These are phyloP conservation scores for Heterodera carotae DNA, from an alignment of 1,140 invertebrate species.

Conservation along the genomic window DNA sequence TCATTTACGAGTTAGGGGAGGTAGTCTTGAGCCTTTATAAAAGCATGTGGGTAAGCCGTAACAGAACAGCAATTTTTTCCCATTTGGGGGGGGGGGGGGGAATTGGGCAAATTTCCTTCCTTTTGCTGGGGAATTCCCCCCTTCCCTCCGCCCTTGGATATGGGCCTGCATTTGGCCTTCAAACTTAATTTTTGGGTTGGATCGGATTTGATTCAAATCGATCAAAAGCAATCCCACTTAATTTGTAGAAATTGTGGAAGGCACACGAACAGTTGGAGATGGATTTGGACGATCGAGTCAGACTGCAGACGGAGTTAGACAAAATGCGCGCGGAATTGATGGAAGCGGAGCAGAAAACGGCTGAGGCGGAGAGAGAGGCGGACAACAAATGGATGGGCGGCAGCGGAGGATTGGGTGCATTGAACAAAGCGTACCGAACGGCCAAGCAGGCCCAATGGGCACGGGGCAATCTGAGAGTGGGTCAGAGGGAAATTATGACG, in stretches of 20 bases:
- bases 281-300: neutral
- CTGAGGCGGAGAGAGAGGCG: neutral
- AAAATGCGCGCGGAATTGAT: neutral
- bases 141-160: too few species aligned
- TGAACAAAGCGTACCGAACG: neutral
- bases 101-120: too few species aligned
- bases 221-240: neutral
- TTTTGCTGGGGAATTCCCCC: too few species aligned
- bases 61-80: too few species aligned
- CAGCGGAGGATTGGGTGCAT: neutral
- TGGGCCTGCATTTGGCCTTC: too few species aligned
- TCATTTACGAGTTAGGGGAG: too few species aligned
- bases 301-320: neutral
- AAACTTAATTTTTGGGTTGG: too few species aligned
- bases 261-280: slow-evolving; percentile 7
- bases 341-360: neutral
- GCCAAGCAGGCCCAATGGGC: neutral
- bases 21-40: too few species aligned
- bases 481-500: neutral
- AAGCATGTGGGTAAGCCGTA: too few species aligned
- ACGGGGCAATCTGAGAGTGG: neutral
- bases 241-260: neutral
- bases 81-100: too few species aligned
- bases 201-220: too few species aligned
- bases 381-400: neutral